Base-by-base conservation (phyloP, 2,113 vertebrate species). In the Pomatostomus ruficeps region DNA sequence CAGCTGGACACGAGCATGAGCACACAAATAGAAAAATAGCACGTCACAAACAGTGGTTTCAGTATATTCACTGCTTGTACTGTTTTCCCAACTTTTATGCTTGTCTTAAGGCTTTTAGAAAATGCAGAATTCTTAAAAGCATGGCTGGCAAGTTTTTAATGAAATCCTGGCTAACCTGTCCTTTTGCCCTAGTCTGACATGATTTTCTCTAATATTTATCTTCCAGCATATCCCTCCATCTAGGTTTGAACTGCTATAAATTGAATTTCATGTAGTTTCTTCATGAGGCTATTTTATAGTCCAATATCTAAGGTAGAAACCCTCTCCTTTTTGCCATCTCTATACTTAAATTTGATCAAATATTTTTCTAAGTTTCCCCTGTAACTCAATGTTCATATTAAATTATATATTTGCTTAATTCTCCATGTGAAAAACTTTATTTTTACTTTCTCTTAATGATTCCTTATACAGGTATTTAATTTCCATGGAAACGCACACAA, bases 1-100 rank as follows among this genome's bases (percentile, higher is more conserved):
- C 17, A 74, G 33, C 1, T 4, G 11, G 75, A 8, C 58, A 14
- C 0, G 2, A 74, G 29, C 63, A n/a, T 3, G 23, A 42, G 24
- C 58, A 54, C 43, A 42, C 14, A 33, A 63, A 75, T 12, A 63
- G 55, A 46, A 89, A 95, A 65, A 23, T 0, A 77, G 20, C 18
- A 29, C 23, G n/a, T 23, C 6, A 6, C 23, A 55, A 31, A 12
- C 1, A 45, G 59, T 1, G 7, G 10, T 38, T 29, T 49, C 21
- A 36, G 26, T 10, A 8, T 23, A 6, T 61, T 52, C 29, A 17
- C 43, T 61, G 0, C 35, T 88, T 4, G 9, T 46, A 25, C 20
- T 40, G 12, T 43, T 89, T 52, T 51, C 45, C 28, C 70, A 45
- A 23, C 31, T 75, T 43, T 43, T 51, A 52, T 55, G 61, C 46